A percentile compares a stretch with the other conserved stretches of the same genome.
phyloP scores from a whole-genome alignment of 2,113 vertebrate species.

The Peromyscus polionotus region DNA sequence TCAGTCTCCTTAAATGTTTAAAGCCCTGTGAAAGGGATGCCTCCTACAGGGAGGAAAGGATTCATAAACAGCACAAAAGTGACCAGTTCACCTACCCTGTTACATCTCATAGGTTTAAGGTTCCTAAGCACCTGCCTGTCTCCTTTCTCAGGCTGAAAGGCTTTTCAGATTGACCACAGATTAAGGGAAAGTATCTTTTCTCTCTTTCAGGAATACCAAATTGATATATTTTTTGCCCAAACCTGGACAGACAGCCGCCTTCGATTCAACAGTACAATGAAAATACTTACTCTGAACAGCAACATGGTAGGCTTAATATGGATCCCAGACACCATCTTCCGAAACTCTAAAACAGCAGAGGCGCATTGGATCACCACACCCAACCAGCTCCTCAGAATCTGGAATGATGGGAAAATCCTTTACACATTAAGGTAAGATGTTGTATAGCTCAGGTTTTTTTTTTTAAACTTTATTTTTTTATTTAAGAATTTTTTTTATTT shows the following conservation, averaged over 20 bases:
- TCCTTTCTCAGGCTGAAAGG: neutral
- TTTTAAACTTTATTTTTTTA: too few species aligned
- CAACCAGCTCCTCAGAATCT: constrained; percentile 98
- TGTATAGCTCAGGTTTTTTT: neutral
- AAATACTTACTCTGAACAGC: constrained; percentile 96
- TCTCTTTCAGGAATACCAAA: constrained; percentile 95
- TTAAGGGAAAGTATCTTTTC: neutral
- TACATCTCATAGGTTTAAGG: neutral
- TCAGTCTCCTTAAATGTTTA: neutral
- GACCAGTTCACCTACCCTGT: neutral
- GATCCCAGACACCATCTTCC: constrained; percentile 98
- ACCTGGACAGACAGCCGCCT: constrained; percentile 98
- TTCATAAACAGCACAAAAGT: neutral
- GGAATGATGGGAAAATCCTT: constrained; percentile 98
- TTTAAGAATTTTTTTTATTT: too few species aligned
- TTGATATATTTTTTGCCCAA: constrained; percentile 99
- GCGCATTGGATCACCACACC: constrained; percentile 98
- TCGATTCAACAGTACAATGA: constrained; percentile 97
- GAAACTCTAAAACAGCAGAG: constrained; percentile 97
- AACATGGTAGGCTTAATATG: constrained; percentile 99
- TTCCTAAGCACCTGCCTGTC: neutral
- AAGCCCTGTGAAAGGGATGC: neutral
- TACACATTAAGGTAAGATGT: constrained; percentile 94
- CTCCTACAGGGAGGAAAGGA: neutral
- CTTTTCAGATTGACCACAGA: neutral